phyloP scores from a whole-genome alignment of 2,113 vertebrate genomes.

The Typhlomys cinereus region DNA sequence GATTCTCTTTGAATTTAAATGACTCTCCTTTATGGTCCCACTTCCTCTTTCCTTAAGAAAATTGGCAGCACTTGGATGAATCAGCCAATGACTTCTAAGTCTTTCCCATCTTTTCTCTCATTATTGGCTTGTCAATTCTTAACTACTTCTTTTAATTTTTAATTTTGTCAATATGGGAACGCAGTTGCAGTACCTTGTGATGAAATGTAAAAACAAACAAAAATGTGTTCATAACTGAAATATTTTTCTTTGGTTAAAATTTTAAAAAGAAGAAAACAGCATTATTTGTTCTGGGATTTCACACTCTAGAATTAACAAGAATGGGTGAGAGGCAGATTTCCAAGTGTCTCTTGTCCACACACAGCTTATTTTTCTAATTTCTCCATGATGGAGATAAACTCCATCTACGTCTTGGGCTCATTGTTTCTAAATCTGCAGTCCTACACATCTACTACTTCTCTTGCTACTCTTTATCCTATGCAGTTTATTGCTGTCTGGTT shows the following conservation, averaged over 20 bases:
- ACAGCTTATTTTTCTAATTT: slow-evolving; percentile 23
- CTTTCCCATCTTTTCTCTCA: background rate
- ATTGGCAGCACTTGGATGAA: background rate
- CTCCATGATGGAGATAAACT: background rate
- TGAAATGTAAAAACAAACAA: background rate
- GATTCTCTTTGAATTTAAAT: background rate
- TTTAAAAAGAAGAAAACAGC: too few species aligned
- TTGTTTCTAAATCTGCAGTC: background rate
- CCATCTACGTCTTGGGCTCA: background rate
- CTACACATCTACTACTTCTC: background rate
- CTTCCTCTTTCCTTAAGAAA: background rate
- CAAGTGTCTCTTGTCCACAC: background rate
- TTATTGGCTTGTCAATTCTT: background rate
- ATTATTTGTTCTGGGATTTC: slow-evolving; percentile 3
- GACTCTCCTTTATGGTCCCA: background rate
- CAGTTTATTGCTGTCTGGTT: background rate
- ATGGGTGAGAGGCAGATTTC: background rate
- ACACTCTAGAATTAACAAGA: background rate
- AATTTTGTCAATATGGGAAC: background rate
- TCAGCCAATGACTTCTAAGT: slow-evolving; percentile 23
- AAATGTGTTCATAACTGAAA: background rate
- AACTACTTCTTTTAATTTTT: background rate
- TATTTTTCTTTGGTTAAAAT: too few species aligned
- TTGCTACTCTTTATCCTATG: background rate
- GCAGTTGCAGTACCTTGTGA: background rate